Conservation (phyloP, 1,140 invertebrate genomes). For the Trichonephila clavata region DNA sequence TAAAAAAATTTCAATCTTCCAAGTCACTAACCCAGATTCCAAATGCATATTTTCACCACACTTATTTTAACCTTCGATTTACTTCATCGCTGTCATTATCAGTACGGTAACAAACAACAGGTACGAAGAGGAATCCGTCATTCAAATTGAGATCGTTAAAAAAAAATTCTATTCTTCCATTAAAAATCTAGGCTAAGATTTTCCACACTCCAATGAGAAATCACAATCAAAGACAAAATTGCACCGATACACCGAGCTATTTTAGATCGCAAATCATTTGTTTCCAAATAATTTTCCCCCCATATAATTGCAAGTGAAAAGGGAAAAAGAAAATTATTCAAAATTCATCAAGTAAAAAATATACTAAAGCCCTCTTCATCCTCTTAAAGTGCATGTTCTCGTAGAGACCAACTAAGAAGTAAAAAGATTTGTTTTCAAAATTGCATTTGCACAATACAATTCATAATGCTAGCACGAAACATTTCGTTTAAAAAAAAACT, state of each 20-base stretch:
- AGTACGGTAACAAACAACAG: background rate
- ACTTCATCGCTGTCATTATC: background rate
- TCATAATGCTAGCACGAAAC: no score
- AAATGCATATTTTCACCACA: background rate
- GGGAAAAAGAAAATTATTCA: no score
- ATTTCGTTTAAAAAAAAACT: no score
- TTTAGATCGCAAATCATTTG: background rate
- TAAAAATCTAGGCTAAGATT: background rate
- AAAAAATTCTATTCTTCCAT: background rate
- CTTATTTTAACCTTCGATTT: background rate
- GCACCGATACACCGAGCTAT: background rate
- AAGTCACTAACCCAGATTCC: background rate
- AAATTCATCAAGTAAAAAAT: no score
- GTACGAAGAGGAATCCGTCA: background rate
- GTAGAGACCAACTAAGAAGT: no score
- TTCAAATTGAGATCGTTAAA: background rate
- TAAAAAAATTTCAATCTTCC: background rate
- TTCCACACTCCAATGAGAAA: background rate
- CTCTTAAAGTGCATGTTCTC: no score
- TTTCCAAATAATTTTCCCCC: no score
- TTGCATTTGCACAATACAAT: no score
- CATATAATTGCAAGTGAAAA: no score
- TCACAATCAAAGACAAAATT: background rate
- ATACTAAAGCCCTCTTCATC: no score
- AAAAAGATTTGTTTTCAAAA: no score